phyloP scores from a whole-genome alignment of 2,888 invertebrate genomes.

The Unio delphinus region DNA sequence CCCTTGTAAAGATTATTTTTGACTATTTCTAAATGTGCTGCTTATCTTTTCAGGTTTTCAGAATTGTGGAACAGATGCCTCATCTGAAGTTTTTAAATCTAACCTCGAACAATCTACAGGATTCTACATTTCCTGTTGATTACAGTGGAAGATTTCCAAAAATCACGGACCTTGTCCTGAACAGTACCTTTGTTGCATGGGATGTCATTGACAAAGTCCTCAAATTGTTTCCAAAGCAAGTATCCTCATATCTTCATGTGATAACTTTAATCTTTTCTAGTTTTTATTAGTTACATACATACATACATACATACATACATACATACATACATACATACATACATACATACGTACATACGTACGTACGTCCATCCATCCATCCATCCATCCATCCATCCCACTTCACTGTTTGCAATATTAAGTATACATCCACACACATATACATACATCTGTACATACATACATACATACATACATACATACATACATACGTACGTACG shows the following conservation, averaged over 20 bases:
- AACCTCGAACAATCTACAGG: slow-evolving; percentile 84
- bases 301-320: no score
- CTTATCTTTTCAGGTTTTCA: slow-evolving; percentile 79
- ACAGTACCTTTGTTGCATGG: slow-evolving; percentile 91
- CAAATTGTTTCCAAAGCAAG: slow-evolving; percentile 69
- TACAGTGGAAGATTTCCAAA: slow-evolving; percentile 21
- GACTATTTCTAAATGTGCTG: neutral
- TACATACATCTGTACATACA: no score
- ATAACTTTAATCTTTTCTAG: neutral
- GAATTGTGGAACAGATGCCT: slow-evolving; percentile 89
- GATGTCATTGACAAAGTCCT: slow-evolving; percentile 84
- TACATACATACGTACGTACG: no score
- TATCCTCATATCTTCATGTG: neutral
- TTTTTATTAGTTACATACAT: no score
- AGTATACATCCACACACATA: no score
- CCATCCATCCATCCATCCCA: no score
- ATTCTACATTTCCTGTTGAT: slow-evolving; percentile 17
- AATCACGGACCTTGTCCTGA: slow-evolving; percentile 83
- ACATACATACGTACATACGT: no score
- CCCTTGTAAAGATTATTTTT: neutral
- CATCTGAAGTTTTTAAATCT: slow-evolving; percentile 91
- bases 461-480: no score
- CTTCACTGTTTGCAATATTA: no score
- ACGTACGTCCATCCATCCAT: no score
- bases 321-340: no score